phyloP scores from a whole-genome alignment of 2,113 vertebrate genomes.

The Nannospalax galili region DNA sequence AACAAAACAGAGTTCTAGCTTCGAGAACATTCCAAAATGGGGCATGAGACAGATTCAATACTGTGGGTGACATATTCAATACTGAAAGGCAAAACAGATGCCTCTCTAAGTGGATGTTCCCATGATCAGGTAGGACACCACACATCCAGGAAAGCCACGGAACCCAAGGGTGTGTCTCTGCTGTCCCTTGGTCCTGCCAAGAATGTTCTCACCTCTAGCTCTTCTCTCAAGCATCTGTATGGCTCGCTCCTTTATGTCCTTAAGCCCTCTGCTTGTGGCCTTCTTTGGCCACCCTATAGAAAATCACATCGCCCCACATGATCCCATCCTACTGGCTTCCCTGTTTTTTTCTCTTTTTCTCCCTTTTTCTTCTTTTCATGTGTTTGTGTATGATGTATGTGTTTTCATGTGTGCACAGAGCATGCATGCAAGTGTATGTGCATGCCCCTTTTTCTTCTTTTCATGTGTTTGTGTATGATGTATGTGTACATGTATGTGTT shows the following conservation, averaged over 20 bases:
- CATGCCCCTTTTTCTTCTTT: not conserved
- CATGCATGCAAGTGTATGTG: not conserved
- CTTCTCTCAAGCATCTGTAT: not conserved
- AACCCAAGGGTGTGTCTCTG: not conserved
- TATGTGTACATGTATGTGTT: not conserved
- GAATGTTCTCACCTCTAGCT: not conserved
- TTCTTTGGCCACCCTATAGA: not conserved
- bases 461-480: not conserved
- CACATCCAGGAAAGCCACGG: not conserved
- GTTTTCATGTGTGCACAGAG: no score
- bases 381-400: not conserved
- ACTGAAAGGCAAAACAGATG: not conserved
- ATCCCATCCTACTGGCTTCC: not conserved
- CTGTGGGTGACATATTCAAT: not conserved
- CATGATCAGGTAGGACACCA: not conserved
- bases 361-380: not conserved
- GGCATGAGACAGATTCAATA: no score
- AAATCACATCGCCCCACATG: not conserved
- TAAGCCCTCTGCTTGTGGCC: not conserved
- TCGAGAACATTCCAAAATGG: not conserved
- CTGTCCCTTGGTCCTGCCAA: not conserved
- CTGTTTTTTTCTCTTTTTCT: not conserved
- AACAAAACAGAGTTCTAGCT: not conserved
- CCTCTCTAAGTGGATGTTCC: not conserved
- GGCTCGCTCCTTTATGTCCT: not conserved